Evolutionary conservation across 2,888 invertebrate genomes (phyloP).

Genomic region (Dryomyza anilis): DNA sequence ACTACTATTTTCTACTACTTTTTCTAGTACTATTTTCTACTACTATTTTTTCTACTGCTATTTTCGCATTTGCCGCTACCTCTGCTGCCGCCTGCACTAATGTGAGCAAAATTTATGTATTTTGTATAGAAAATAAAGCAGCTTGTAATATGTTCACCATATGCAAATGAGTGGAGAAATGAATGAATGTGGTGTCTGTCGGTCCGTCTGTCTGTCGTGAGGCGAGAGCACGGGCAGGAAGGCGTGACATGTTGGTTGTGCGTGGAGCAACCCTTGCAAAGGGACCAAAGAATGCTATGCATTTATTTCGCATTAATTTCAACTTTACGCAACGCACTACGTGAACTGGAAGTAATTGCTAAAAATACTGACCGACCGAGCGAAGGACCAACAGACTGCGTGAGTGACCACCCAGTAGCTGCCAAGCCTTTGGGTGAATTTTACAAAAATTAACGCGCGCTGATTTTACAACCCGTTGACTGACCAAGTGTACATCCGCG

Average conservation of each 20-base stretch:
- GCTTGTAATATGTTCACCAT: too few species aligned
- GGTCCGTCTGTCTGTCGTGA: neutral
- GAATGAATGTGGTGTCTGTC: constrained; percentile 36
- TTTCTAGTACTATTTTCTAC: too few species aligned
- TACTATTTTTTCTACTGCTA: neutral
- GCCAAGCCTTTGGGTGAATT: neutral
- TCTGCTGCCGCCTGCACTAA: neutral
- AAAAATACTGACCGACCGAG: neutral
- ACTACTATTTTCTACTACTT: too few species aligned
- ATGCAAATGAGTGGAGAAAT: constrained; percentile 49
- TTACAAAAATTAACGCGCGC: neutral
- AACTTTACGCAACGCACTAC: neutral
- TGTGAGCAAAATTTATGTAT: constrained; percentile 53
- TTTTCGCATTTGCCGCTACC: constrained; percentile 1
- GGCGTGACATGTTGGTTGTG: neutral
- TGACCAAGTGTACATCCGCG: too few species aligned
- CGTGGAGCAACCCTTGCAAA: neutral
- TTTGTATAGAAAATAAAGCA: constrained; percentile 56
- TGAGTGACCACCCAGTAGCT: neutral
- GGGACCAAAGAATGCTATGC: neutral
- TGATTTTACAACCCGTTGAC: too few species aligned
- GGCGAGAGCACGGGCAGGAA: neutral
- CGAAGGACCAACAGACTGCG: neutral
- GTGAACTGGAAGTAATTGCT: neutral
- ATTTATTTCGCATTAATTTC: constrained; percentile 23